phyloP scores from a whole-genome alignment of 1,140 invertebrate species.

The Gryllus bimaculatus region DNA sequence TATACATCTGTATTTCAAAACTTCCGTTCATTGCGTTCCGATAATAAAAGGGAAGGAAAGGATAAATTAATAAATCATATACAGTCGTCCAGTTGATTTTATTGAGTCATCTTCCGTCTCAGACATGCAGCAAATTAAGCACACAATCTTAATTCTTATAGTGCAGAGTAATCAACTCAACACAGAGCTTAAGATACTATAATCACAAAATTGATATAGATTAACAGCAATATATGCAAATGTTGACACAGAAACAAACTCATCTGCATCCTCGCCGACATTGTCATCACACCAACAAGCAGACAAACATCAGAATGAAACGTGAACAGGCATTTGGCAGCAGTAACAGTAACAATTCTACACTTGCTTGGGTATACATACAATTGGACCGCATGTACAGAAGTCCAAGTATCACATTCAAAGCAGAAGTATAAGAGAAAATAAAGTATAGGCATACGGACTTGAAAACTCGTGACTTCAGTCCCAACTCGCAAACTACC shows the following conservation, averaged over 20 bases:
- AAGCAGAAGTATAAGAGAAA: not conserved
- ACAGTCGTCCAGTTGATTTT: not conserved
- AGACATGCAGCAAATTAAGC: not conserved
- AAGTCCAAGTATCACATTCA: not conserved
- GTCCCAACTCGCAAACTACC: not conserved
- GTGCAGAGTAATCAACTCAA: constrained; percentile 4
- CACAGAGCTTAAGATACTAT: not conserved
- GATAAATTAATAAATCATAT: not conserved
- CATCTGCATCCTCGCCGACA: not conserved
- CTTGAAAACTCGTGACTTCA: not conserved
- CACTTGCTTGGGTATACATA: not conserved
- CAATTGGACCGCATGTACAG: not conserved
- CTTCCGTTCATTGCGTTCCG: too few species aligned
- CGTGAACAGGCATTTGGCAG: not conserved
- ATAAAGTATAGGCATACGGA: not conserved
- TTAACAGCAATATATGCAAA: constrained; percentile 1
- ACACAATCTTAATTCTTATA: not conserved
- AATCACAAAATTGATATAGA: not conserved
- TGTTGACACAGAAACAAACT: not conserved
- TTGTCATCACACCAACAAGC: not conserved
- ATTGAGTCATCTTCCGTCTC: not conserved
- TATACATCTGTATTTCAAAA: too few species aligned
- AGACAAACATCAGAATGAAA: not conserved
- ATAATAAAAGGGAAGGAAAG: not conserved
- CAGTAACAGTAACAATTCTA: not conserved